Evolutionary conservation across 2,888 invertebrate species (phyloP).

Genomic region (Parascotia fuliginaria): DNA sequence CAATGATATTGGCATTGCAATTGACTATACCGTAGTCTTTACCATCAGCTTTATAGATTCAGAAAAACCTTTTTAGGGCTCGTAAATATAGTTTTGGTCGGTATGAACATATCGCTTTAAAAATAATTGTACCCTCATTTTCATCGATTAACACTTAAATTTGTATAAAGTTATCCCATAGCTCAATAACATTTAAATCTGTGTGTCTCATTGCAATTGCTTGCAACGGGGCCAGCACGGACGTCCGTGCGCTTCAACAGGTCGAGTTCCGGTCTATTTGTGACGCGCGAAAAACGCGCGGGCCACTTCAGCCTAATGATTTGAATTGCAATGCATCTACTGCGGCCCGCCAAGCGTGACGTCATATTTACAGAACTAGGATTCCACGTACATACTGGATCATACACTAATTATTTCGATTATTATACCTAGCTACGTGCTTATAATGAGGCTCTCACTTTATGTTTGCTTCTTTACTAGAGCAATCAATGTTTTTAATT

Average conservation of each 20-base stretch:
- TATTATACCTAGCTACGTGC: constrained; percentile 22
- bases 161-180: too few relatives aligned
- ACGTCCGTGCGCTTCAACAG: constrained; percentile 61
- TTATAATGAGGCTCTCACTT: constrained; percentile 39
- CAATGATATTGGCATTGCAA: too few relatives aligned
- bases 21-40: too few relatives aligned
- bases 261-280: constrained; percentile 74
- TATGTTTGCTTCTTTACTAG: constrained; percentile 33
- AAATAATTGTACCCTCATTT: too few relatives aligned
- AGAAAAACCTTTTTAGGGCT: too few relatives aligned
- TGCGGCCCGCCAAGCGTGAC: constrained; percentile 55
- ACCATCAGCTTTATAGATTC: too few relatives aligned
- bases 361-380: constrained; percentile 51
- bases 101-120: too few relatives aligned
- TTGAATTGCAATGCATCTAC: constrained; percentile 63
- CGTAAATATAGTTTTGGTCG: too few relatives aligned
- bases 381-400: constrained; percentile 40
- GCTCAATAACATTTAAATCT: constrained; percentile 5
- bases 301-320: constrained; percentile 53
- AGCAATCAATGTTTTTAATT: constrained; percentile 28
- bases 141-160: too few relatives aligned
- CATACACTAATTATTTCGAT: constrained; percentile 36
- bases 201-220: constrained; percentile 36
- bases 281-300: constrained; percentile 54
- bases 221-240: constrained; percentile 55